A percentile compares a stretch with the other conserved stretches of the same genome.
These are phyloP conservation scores for Heliothis subflexa DNA, from an alignment of 1,140 invertebrate species.

Conservation along the genomic window DNA sequence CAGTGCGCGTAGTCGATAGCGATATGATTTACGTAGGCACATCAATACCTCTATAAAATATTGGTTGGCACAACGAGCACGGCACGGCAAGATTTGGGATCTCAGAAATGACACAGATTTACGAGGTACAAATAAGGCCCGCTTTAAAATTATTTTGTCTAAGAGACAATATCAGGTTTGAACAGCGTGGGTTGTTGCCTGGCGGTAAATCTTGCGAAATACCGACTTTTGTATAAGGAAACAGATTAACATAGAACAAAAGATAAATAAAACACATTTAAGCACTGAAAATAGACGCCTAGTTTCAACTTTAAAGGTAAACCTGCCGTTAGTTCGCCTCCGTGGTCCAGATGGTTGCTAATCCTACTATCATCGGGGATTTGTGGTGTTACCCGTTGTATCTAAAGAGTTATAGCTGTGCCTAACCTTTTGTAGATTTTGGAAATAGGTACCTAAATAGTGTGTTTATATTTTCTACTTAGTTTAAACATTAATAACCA, in stretches of 20 bases:
- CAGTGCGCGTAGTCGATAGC: too few relatives aligned
- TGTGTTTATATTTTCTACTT: neutral
- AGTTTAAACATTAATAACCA: neutral
- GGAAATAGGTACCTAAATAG: neutral
- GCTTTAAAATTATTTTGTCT: too few relatives aligned
- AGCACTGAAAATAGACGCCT: too few relatives aligned
- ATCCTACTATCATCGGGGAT: slow-evolving; percentile 32
- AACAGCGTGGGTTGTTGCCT: too few relatives aligned
- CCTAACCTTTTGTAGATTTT: slow-evolving; percentile 16
- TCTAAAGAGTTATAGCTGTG: slow-evolving; percentile 7
- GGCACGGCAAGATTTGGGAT: too few relatives aligned
- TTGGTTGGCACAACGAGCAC: too few relatives aligned
- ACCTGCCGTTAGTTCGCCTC: neutral
- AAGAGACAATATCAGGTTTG: too few relatives aligned
- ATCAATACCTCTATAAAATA: too few relatives aligned
- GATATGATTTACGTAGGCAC: too few relatives aligned
- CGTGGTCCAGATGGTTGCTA: slow-evolving; percentile 17
- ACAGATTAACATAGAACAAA: neutral
- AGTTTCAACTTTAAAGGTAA: slow-evolving; percentile 1
- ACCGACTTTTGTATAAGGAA: neutral
- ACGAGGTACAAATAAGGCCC: too few relatives aligned
- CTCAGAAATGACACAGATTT: too few relatives aligned
- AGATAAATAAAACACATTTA: neutral
- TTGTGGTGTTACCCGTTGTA: slow-evolving; percentile 16
- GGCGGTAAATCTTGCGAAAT: too few relatives aligned